Conservation (phyloP, 2,113 vertebrate species). For the Bathybates hornii region DNA sequence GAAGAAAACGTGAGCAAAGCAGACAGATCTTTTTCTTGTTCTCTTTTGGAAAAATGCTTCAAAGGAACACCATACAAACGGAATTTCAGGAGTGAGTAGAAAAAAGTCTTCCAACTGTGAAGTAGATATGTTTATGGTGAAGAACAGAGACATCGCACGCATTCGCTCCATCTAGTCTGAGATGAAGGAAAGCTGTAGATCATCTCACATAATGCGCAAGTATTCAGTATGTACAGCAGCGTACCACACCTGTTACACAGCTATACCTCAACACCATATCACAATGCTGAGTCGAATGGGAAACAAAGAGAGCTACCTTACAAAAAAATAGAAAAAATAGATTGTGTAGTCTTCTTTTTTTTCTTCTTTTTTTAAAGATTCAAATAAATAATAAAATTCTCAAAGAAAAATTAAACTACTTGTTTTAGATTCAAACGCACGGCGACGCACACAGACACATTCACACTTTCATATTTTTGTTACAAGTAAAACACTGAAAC, state of each 20-base stretch:
- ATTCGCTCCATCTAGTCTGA: neutral
- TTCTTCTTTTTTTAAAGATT: conserved; percentile 18
- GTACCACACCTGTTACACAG: neutral
- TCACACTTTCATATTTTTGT: conserved; percentile 30
- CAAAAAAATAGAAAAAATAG: conserved; percentile 44
- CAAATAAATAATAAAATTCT: conserved; percentile 52
- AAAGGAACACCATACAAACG: conserved; percentile 9
- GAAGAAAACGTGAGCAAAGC: neutral
- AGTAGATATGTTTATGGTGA: conserved; percentile 31
- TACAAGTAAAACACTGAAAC: conserved; percentile 31
- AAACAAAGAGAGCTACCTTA: conserved; percentile 46
- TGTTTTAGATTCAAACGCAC: conserved; percentile 26
- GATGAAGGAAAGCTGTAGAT: neutral
- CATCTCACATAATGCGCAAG: neutral
- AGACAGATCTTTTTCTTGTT: neutral
- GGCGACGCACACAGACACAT: conserved; percentile 2
- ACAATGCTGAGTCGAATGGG: conserved; percentile 10
- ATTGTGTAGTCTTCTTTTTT: conserved; percentile 58
- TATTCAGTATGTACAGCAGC: neutral
- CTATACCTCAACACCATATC: neutral
- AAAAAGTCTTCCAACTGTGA: conserved; percentile 35
- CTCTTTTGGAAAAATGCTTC: neutral
- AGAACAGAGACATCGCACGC: neutral
- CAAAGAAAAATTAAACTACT: conserved; percentile 29
- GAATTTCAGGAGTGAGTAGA: conserved; percentile 34